Evolutionary conservation across 1,140 invertebrate species (phyloP).

Genomic region (Cherax quadricarinatus): DNA sequence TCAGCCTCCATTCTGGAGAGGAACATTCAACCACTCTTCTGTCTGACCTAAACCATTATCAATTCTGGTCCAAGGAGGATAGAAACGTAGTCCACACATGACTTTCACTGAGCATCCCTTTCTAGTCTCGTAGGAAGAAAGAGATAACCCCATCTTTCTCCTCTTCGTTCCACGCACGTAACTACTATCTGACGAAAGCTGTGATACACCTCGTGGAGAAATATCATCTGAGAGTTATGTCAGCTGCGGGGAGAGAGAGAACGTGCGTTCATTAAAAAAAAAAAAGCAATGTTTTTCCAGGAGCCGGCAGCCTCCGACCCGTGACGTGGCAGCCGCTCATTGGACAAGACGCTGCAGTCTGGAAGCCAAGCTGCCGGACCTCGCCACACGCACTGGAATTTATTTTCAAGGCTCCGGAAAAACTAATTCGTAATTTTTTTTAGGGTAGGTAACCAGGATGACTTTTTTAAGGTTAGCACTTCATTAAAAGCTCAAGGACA

Average conservation of each 20-base stretch:
- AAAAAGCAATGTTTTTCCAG: not conserved
- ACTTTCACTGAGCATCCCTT: not conserved
- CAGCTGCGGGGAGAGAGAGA: not conserved
- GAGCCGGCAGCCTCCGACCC: not conserved
- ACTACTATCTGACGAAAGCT: not conserved
- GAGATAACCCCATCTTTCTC: not conserved
- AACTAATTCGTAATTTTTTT: not conserved
- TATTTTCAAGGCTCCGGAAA: not conserved
- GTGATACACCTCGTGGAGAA: not conserved
- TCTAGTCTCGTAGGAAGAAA: not conserved
- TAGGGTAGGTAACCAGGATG: constrained; percentile 10
- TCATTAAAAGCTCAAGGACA: not conserved
- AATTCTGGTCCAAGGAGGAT: too few relatives aligned
- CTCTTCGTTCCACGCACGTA: not conserved
- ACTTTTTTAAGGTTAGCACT: constrained; percentile 13
- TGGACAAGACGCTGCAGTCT: not conserved
- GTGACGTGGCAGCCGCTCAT: constrained; percentile 22
- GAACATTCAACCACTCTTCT: too few relatives aligned
- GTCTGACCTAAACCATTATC: too few relatives aligned
- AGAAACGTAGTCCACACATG: too few relatives aligned
- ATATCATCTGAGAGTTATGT: not conserved
- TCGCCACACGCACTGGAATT: not conserved
- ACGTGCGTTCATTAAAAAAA: not conserved
- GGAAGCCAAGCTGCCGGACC: not conserved
- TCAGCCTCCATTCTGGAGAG: too few relatives aligned